Base-by-base conservation (phyloP, 2,888 invertebrate genomes). In the Pandemis heparana region DNA sequence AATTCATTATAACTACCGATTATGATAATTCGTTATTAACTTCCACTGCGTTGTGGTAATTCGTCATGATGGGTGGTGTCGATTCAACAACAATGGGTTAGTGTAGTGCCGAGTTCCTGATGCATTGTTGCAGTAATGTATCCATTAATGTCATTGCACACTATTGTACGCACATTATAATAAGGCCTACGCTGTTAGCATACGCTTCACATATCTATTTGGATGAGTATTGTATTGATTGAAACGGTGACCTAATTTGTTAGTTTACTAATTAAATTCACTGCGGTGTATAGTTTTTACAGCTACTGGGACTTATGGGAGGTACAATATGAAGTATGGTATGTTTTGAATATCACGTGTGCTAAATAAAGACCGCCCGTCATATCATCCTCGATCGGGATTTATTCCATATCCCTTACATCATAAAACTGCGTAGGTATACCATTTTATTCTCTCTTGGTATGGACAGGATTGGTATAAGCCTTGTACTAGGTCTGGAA, bases 391-490 rank as follows among this genome's bases (percentile, higher is more conserved):
- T 3, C 18, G 59, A 68, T 73, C 39, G 60, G 70, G 70, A 74
- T 61, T 53, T 51, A 74, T 61, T 60, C 65, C 51, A 61, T 65
- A 69, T 70, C 59, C 68, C 59, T 60, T 74, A 61, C 43, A 61
- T 61, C 69, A 70, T 74, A 74, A 74, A 69, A 74, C 69, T 69
- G 73, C 56, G 69, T 63, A n/a, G n/a, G n/a, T n/a, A 74, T 63
- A 66, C 59, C 71, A 65, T 70, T 77, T 78, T 77, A 77, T 83
- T 82, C 80, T 74, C 79, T 75, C 78, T 77, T 71, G 75, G 76
- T 53, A 75, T 67, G 72, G 74, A 82, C 74, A 77, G 73, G 80
- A 81, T 84, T 76, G 79, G 75, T 78, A 77, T 79, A 80, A 81
- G 79, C 78, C 75, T 39, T 70, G 67, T 60, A 76, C 73, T 63